Percentiles rank a stretch among this genome's conserved stretches.
Evolutionary conservation across 2,888 invertebrate genomes (phyloP).

Genomic region (Flexamia atlantica): DNA sequence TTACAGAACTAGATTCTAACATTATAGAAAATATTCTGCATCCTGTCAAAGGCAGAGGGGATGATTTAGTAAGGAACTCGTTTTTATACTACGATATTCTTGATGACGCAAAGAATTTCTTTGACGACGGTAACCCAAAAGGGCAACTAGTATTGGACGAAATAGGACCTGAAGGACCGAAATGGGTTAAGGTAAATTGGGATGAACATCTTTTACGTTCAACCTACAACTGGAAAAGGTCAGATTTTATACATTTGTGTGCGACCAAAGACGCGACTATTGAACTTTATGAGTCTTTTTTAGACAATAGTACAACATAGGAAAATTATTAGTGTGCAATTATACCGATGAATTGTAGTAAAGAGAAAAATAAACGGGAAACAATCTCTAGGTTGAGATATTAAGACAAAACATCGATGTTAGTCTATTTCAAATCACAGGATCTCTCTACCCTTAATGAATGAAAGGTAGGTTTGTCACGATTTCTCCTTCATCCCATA

Average conservation of each 20-base stretch:
- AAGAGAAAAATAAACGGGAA: too few species aligned
- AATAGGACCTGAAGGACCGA: constrained; percentile 21
- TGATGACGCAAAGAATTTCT: constrained; percentile 24
- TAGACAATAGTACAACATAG: neutral
- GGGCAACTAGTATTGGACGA: constrained; percentile 8
- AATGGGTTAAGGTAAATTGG: constrained; percentile 29
- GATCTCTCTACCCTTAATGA: too few species aligned
- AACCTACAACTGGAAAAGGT: constrained; percentile 16
- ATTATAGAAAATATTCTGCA: constrained; percentile 19
- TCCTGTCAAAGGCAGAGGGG: constrained; percentile 27
- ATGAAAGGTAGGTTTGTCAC: too few species aligned
- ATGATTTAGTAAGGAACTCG: constrained; percentile 16
- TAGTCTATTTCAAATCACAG: too few species aligned
- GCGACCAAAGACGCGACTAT: neutral
- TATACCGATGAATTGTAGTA: too few species aligned
- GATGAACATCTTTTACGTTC: constrained; percentile 9
- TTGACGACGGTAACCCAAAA: constrained; percentile 23
- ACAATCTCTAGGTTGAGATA: too few species aligned
- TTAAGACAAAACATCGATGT: too few species aligned
- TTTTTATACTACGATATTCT: constrained; percentile 44
- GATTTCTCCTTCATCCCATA: too few species aligned
- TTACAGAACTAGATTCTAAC: constrained; percentile 7
- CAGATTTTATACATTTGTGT: constrained; percentile 5
- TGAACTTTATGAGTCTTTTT: constrained; percentile 35
- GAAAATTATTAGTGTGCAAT: neutral